Base-by-base conservation (phyloP, 1,140 invertebrate species). In the Brachionus rotundiformis region DNA sequence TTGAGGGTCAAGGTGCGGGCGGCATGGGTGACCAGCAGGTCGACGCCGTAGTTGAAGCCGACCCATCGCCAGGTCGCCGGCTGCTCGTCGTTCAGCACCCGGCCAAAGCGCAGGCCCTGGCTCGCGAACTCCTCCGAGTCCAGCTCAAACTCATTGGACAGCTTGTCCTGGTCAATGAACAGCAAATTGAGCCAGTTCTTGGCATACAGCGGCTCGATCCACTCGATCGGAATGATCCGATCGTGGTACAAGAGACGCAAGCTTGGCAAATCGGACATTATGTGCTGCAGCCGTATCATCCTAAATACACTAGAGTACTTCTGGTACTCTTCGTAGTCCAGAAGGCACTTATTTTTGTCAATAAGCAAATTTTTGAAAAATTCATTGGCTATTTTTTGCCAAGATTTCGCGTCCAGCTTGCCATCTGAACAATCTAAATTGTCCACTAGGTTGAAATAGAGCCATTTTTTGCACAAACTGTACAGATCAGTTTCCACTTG, bases 401-500 rank as follows among this genome's bases (percentile, higher is more conserved):
- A 36, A 16, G 76, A 31, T 33, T 79, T 79, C 0, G 29, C 6
- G 13, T 59, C 54, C 27, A 47, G 13, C n/a, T 47, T 59, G 39
- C 4, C 0, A 29, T 7, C 19, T 1, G 2, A 11, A 8, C 16
- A 7, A 10, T 49, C 41, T 13, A 33, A 31, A 16, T 68, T 81
- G 8, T 86, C 84, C 83, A 89, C 84, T 59, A 89, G 77, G 71
- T 88, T 85, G 23, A 91, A 82, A 82, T 90, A 91, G 82, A 91
- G 88, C 92, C 92, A 93, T 83, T 84, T 85, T 83, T 92, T 91
- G 13, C 94, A 85, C 85, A 93, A 87, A 81, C 91, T 91, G 84
- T 94, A 94, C 36, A 94, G 86, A 44, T 92, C 92, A 85, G 93
- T 93, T 87, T 94, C 93, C 3, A 93, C 93, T 86, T 94, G 93